Evolutionary conservation across 1,140 invertebrate species (phyloP), one percentile per base, ranked within the genome.

Genomic region (Venturia canescens): DNA sequence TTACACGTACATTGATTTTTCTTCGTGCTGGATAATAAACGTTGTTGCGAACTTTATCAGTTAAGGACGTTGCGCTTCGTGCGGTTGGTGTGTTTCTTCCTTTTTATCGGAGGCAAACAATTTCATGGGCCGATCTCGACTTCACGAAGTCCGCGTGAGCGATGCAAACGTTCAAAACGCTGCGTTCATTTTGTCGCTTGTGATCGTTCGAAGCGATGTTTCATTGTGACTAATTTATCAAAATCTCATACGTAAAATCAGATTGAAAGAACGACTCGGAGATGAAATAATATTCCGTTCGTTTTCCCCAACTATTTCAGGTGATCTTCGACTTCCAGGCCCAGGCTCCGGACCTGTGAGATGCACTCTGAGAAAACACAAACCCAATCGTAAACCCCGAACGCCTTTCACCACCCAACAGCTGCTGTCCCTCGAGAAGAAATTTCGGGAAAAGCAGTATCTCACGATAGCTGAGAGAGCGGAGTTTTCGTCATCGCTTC

Each of bases 351-450:
- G 96, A 0, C 96, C 96, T 89, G 93, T 97, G 63, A 99, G 98
- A 91, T 99, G 98, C 92, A 98, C 98, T 89, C 93, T 99, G 74
- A 92, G 98, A 82, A 98, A 98, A 87, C 96, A 97, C 93, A 99
- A 99, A 89, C 98, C 98, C 27, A 99, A 99, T 92, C 93, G 98
- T 79, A 99, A 99, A 92, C 98, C 98, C 0, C 93, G 98, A 71
- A 99, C 98, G 0, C 98, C 98, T 1, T 99, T 99, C 93, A 99
- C 98, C 6, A 98, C 98, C 3, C 97, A 99, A 89, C 98, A 99
- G 90, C 93, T 99, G 44, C 91, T 98, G 29, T 96, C 97, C 11
- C 92, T 99, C 78, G 98, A 99, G 92, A 97, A 97, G 92, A 99
- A 99, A 92, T 99, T 99, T 93, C 93, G 96, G 16, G 96, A 98